Evolutionary conservation across 2,888 invertebrate genomes (phyloP).

Genomic region (Lochmaea crataegi): DNA sequence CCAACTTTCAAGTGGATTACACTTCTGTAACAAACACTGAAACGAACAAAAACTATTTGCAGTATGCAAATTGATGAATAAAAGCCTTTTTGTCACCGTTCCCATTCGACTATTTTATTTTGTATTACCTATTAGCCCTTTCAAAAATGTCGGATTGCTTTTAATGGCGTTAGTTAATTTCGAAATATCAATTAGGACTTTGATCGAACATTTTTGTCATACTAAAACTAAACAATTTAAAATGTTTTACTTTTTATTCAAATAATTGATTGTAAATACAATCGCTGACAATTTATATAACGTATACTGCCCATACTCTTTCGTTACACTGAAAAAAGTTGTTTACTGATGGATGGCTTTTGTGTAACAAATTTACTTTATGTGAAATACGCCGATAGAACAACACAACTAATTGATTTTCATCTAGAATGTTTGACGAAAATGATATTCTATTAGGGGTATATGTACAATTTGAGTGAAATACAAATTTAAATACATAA

Average conservation of each 20-base stretch:
- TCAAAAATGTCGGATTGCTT: constrained; percentile 23
- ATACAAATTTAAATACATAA: too few relatives aligned
- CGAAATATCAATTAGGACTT: neutral
- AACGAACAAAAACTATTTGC: constrained; percentile 41
- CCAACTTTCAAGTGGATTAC: constrained; percentile 31
- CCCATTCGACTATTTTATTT: constrained; percentile 36
- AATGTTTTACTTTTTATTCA: neutral
- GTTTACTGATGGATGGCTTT: too few relatives aligned
- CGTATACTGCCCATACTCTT: too few relatives aligned
- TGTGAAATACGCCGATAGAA: too few relatives aligned
- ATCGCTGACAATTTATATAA: neutral
- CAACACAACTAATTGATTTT: too few relatives aligned
- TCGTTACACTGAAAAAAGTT: too few relatives aligned
- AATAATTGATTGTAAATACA: neutral
- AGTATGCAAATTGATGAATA: constrained; percentile 37
- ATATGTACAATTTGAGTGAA: too few relatives aligned
- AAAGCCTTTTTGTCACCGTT: constrained; percentile 34
- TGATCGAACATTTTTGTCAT: constrained; percentile 6
- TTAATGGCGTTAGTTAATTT: constrained; percentile 17
- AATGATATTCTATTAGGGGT: too few relatives aligned
- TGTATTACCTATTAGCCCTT: constrained; percentile 30
- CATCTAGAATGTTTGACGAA: too few relatives aligned
- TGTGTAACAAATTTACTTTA: too few relatives aligned
- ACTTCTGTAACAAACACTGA: constrained; percentile 16
- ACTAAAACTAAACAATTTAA: neutral